Base-by-base conservation (phyloP, 2,113 vertebrate species). In the Aplodontia rufa region DNA sequence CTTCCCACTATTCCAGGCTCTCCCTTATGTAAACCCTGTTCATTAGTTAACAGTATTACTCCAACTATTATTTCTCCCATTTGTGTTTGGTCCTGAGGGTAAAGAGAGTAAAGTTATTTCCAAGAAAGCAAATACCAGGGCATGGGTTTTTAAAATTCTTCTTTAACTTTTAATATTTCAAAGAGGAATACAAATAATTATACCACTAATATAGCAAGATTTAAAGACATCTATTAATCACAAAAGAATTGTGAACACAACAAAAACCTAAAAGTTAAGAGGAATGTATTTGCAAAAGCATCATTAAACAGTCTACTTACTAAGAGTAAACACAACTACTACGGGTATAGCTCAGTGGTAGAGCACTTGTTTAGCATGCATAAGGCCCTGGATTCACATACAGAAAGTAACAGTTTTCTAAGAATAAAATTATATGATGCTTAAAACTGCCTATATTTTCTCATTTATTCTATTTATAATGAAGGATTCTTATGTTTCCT, bases 101-200 rank as follows among this genome's bases (percentile, higher is more conserved):
- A 19, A 12, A 6, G 17, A 19, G 4, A 87, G 37, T 45, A 68
- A 94, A 90, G 16, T n/a, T 5, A 66, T 72, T 72, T 93, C 78
- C 35, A 28, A 8, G 24, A 88, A 17, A 74, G 32, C 32, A 51
- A 91, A 91, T 60, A 83, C 6, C 14, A 91, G 71, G 3, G 37
- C 13, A 68, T 1, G 60, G 66, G 45, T 88, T 93, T 84, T 30
- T 47, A n/a, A 40, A 91, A 58, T 91, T 58, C 28, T 96, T 92
- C 79, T 80, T 81, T 95, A 32, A 81, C n/a, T 58, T 51, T 75
- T 62, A 96, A 69, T 51, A 71, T 74, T 91, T 68, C 49, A 92
- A 85, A 81, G 69, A 89, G 10, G 17, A 75, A 55, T 68, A 84
- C 45, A 88, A 83, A 83, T 62, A 96, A 60, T 76, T 87, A 68